These are phyloP conservation scores for Homarus americanus DNA, from an alignment of 1,140 invertebrate species.

Conservation along the genomic window DNA sequence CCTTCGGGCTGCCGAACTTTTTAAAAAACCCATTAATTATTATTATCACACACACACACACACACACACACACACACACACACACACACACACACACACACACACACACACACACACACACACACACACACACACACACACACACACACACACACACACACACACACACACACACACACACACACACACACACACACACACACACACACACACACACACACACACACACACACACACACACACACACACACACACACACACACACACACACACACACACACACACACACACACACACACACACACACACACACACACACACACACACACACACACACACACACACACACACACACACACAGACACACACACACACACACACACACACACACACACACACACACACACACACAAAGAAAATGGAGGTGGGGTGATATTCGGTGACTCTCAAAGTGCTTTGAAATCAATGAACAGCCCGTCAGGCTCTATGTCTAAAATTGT, in stretches of 20 bases:
- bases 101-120: slow-evolving; percentile 28
- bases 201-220: neutral
- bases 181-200: slow-evolving; percentile 3
- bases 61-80: too few relatives aligned
- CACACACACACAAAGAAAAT: too few relatives aligned
- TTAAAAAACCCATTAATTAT: too few relatives aligned
- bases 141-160: slow-evolving; percentile 28
- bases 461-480: too few relatives aligned
- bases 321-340: neutral
- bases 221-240: slow-evolving; percentile 3
- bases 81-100: neutral
- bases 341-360: neutral
- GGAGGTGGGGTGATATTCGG: too few relatives aligned
- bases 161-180: neutral
- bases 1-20: too few relatives aligned
- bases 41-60: too few relatives aligned
- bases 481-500: too few relatives aligned
- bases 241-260: neutral
- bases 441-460: too few relatives aligned
- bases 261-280: neutral
- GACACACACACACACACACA: neutral
- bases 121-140: slow-evolving; percentile 29
- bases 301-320: neutral
- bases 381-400: neutral
- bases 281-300: neutral